Evolutionary conservation across 2,888 invertebrate genomes (phyloP).

Genomic region (Aspidiotus rigidus): DNA sequence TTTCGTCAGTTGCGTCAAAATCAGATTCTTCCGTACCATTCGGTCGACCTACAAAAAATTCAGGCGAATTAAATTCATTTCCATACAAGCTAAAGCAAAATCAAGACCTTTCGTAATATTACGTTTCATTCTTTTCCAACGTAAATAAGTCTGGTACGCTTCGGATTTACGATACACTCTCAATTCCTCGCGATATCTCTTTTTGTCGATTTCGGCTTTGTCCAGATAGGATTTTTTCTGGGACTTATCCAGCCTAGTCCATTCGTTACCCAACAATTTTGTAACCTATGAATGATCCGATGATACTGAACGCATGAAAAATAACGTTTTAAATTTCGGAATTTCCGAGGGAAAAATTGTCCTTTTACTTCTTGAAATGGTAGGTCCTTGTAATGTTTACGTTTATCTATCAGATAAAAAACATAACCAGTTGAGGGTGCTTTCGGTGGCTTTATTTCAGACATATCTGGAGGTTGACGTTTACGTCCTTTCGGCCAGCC

Average conservation of each 20-base stretch:
- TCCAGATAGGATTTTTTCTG: slow-evolving; percentile 51
- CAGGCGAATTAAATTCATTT: slow-evolving; percentile 7
- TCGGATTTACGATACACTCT: slow-evolving; percentile 50
- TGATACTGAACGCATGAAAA: neutral
- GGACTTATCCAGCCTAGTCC: slow-evolving; percentile 49
- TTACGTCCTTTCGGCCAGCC: slow-evolving; percentile 56
- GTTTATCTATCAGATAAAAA: slow-evolving; percentile 49
- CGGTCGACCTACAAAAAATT: slow-evolving; percentile 37
- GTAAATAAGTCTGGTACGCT: slow-evolving; percentile 48
- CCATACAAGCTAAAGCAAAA: slow-evolving; percentile 4
- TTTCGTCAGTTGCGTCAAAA: slow-evolving; percentile 47
- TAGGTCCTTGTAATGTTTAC: slow-evolving; percentile 49
- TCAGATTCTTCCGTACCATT: slow-evolving; percentile 43
- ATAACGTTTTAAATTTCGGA: too few species aligned
- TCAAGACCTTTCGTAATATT: slow-evolving; percentile 4
- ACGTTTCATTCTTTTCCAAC: slow-evolving; percentile 47
- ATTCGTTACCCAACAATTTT: slow-evolving; percentile 50
- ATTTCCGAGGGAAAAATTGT: too few species aligned
- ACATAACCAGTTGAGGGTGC: slow-evolving; percentile 53
- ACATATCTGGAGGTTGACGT: slow-evolving; percentile 48
- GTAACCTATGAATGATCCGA: slow-evolving; percentile 43
- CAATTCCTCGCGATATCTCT: slow-evolving; percentile 50
- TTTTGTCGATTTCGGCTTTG: slow-evolving; percentile 51
- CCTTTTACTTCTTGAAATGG: slow-evolving; percentile 47
- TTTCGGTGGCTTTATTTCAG: slow-evolving; percentile 47